Percentiles rank a stretch among this genome's conserved stretches.
These are phyloP conservation scores for Margaritifera margaritifera DNA, from an alignment of 2,888 invertebrate species.

Conservation along the genomic window DNA sequence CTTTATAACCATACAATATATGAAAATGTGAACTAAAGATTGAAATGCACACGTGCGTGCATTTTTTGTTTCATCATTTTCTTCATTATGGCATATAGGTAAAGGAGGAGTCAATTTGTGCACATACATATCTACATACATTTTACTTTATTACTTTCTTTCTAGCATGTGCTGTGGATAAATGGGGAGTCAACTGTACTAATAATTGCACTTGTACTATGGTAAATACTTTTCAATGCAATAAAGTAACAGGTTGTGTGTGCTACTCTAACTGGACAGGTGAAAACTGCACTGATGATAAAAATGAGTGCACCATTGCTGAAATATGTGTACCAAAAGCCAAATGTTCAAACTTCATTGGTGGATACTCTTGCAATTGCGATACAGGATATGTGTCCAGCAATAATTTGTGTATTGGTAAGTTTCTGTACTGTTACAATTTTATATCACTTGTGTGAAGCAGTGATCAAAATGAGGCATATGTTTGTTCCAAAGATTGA, in stretches of 20 bases:
- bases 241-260: conserved; percentile 27
- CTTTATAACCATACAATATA: too few species aligned
- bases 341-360: background rate
- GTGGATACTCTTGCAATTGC: conserved; percentile 5
- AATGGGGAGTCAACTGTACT: conserved; percentile 30
- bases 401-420: background rate
- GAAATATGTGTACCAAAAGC: conserved; percentile 3
- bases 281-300: conserved; percentile 32
- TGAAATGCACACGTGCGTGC: too few species aligned
- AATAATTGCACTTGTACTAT: conserved; percentile 29
- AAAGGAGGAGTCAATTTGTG: too few species aligned
- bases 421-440: background rate
- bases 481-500: too few species aligned
- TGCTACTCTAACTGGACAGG: conserved; percentile 42
- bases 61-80: too few species aligned
- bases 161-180: conserved; percentile 30
- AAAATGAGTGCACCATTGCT: conserved; percentile 23
- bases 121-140: too few species aligned
- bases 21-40: too few species aligned
- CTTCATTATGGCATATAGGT: too few species aligned
- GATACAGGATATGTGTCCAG: background rate
- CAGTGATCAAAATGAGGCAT: too few species aligned
- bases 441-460: too few species aligned
- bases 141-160: background rate
- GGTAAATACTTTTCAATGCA: conserved; percentile 20